Conservation (phyloP, 1,140 invertebrate genomes). For the Micrasema minimum region DNA sequence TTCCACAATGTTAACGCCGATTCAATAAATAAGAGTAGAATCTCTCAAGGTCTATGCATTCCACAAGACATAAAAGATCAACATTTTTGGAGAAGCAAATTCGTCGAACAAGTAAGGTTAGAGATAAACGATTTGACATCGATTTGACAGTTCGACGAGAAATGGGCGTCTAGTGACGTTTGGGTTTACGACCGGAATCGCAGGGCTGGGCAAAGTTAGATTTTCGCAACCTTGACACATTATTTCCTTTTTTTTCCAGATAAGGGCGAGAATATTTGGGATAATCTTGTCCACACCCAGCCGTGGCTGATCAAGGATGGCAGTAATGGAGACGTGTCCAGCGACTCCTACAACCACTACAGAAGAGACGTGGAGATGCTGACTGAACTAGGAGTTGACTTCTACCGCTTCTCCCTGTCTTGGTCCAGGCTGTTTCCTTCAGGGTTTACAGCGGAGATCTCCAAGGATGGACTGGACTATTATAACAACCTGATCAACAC, state of each 20-base stretch:
- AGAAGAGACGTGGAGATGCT: constrained; percentile 66
- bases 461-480: constrained; percentile 66
- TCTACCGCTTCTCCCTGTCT: constrained; percentile 73
- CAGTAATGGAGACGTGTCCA: constrained; percentile 62
- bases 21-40: no score
- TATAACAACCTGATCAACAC: constrained; percentile 71
- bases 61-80: no score
- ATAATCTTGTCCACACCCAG: constrained; percentile 61
- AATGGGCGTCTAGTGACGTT: no score
- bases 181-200: no score
- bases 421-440: constrained; percentile 71
- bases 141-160: no score
- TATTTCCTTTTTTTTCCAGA: constrained; percentile 54
- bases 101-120: no score
- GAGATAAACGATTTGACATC: no score
- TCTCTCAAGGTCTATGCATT: no score
- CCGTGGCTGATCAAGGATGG: constrained; percentile 66
- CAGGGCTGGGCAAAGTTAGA: no score
- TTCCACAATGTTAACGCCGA: no score
- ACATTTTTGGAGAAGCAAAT: no score
- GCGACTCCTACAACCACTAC: constrained; percentile 63
- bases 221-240: no score
- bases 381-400: constrained; percentile 64
- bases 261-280: constrained; percentile 70
- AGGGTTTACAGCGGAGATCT: constrained; percentile 65